Evolutionary conservation across 2,888 invertebrate genomes (phyloP).

Genomic region (Nomada fabriciana): DNA sequence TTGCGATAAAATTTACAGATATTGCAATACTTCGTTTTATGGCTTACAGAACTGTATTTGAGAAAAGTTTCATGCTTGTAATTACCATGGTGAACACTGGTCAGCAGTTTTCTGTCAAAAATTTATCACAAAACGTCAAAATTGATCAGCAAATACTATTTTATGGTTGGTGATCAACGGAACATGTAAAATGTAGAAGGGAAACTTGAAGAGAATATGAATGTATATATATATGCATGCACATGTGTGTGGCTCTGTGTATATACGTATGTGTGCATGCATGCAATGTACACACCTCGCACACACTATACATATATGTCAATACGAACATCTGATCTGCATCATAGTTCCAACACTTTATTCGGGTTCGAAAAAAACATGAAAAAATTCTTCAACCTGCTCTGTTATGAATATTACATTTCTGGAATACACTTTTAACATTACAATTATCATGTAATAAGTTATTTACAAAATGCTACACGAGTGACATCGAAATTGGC

Average conservation of each 20-base stretch:
- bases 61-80: not conserved
- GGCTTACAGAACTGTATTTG: not conserved
- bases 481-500: not conserved
- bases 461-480: not conserved
- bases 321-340: not conserved
- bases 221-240: not conserved
- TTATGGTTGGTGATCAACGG: constrained; percentile 40
- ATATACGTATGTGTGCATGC: no score
- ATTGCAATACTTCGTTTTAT: not conserved
- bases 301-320: no score
- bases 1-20: not conserved
- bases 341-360: not conserved
- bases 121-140: constrained; percentile 45
- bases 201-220: constrained; percentile 18
- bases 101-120: constrained; percentile 41
- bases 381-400: not conserved
- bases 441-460: not conserved
- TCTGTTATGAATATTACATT: not conserved
- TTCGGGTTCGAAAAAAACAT: not conserved
- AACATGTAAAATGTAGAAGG: constrained; percentile 27
- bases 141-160: constrained; percentile 57
- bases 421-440: not conserved
- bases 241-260: no score
- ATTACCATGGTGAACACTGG: constrained; percentile 60
- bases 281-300: no score